These are phyloP conservation scores for Oncopodura yosiiana DNA, from an alignment of 1,140 invertebrate species.

Conservation along the genomic window DNA sequence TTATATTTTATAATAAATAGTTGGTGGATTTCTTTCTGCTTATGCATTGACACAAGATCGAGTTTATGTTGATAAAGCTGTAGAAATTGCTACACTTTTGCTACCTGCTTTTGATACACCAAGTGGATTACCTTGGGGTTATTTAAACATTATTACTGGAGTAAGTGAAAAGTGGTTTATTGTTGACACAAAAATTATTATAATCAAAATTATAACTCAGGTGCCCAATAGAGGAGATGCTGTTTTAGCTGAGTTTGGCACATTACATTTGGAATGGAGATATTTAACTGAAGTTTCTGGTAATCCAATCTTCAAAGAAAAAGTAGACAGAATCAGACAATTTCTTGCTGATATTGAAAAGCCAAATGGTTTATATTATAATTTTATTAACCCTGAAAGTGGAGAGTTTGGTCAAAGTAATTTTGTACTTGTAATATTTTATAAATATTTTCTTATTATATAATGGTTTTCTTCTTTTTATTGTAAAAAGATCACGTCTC, in stretches of 20 bases:
- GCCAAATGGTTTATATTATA: constrained; percentile 53
- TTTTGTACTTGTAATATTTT: constrained; percentile 32
- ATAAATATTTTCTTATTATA: constrained; percentile 1
- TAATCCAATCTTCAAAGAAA: constrained; percentile 47
- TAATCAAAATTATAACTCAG: constrained; percentile 2
- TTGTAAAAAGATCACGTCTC: constrained; percentile 47
- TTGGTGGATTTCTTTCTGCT: constrained; percentile 46
- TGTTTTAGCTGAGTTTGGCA: constrained; percentile 48
- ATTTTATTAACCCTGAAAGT: constrained; percentile 53
- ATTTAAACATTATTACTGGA: constrained; percentile 60
- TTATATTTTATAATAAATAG: no score
- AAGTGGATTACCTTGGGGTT: constrained; percentile 88
- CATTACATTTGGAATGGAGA: constrained; percentile 53
- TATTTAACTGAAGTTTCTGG: constrained; percentile 52
- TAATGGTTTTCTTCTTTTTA: constrained; percentile 1
- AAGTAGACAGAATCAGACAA: constrained; percentile 45
- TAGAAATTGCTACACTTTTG: constrained; percentile 79
- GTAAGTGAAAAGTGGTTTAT: constrained; percentile 38
- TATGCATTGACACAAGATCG: constrained; percentile 47
- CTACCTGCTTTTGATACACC: constrained; percentile 95
- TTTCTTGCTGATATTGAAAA: constrained; percentile 46
- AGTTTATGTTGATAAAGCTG: constrained; percentile 38
- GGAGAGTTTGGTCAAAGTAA: constrained; percentile 54
- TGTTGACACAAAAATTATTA: not conserved
- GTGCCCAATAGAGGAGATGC: not conserved